A percentile compares a stretch with the other conserved stretches of the same genome.
Evolutionary conservation across 2,888 invertebrate species (phyloP).

Genomic region (Hirtodrosophila trivittata): DNA sequence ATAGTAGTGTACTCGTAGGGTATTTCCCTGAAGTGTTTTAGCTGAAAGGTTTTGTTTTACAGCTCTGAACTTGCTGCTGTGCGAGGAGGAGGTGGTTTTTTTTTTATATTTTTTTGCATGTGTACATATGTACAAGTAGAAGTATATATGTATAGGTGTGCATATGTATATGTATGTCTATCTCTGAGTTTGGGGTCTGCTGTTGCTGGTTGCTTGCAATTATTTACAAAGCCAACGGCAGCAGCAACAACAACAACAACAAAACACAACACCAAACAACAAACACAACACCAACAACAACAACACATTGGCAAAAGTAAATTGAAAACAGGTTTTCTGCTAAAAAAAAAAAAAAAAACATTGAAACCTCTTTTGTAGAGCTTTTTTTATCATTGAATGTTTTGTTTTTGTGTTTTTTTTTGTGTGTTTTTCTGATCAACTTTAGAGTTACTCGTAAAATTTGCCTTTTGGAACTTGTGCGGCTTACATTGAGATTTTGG

Average conservation of each 20-base stretch:
- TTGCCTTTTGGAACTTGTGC: slow-evolving; percentile 5
- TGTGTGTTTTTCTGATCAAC: slow-evolving; percentile 20
- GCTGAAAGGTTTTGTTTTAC: slow-evolving; percentile 2
- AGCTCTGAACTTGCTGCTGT: slow-evolving; percentile 54
- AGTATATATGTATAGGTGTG: slow-evolving; percentile 12
- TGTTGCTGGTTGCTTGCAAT: slow-evolving; percentile 72
- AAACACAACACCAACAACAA: slow-evolving; percentile 29
- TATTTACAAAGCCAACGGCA: slow-evolving; percentile 74
- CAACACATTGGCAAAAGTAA: slow-evolving; percentile 64
- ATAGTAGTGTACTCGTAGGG: slow-evolving; percentile 12
- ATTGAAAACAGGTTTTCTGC: slow-evolving; percentile 74
- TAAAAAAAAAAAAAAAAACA: slow-evolving; percentile 56
- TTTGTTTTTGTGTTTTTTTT: slow-evolving; percentile 39
- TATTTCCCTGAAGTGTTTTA: slow-evolving; percentile 4
- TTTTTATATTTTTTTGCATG: slow-evolving; percentile 40
- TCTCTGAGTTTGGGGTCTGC: slow-evolving; percentile 62
- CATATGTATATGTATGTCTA: slow-evolving; percentile 23
- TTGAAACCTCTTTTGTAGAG: slow-evolving; percentile 77
- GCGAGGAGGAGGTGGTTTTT: slow-evolving; percentile 17
- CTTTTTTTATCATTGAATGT: slow-evolving; percentile 69
- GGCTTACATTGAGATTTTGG: slow-evolving; percentile 17
- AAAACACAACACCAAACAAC: slow-evolving; percentile 44
- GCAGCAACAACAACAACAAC: slow-evolving; percentile 45
- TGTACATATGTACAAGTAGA: slow-evolving; percentile 16
- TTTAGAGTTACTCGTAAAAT: slow-evolving; percentile 7